Percentiles rank a stretch among this genome's conserved stretches.
phyloP scores from a whole-genome alignment of 30 jellyfish, hydroid and myxozoan species.

The Aurelia sp. region DNA sequence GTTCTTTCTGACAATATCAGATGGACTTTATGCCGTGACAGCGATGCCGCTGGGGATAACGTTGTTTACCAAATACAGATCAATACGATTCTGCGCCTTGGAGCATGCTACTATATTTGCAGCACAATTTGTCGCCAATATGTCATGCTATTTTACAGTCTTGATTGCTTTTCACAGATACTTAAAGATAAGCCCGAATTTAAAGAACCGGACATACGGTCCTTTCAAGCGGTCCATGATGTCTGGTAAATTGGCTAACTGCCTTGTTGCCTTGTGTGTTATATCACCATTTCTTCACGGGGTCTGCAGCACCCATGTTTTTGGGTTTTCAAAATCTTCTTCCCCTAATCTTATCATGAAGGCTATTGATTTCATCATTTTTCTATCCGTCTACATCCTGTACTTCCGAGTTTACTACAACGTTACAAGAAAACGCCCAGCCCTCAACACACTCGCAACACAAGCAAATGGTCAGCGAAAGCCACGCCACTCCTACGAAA shows the following conservation, averaged over 20 bases:
- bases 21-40: slow-evolving; percentile 13
- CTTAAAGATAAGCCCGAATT: background rate
- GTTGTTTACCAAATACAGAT: background rate
- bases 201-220: background rate
- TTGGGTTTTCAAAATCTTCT: background rate
- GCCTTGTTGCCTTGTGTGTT: slow-evolving; percentile 4
- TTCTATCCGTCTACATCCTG: background rate
- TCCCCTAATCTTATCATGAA: background rate
- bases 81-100: slow-evolving; percentile 3
- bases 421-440: background rate
- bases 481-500: background rate
- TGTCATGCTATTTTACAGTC: background rate
- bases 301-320: slow-evolving; percentile 4
- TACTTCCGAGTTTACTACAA: background rate
- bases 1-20: background rate
- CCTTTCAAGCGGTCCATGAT: background rate
- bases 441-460: too few species aligned
- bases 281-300: slow-evolving; percentile 3
- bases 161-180: slow-evolving; percentile 23
- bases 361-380: background rate
- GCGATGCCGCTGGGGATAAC: background rate
- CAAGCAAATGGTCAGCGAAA: too few species aligned
- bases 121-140: background rate
- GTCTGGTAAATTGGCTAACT: slow-evolving; percentile 18
- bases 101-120: slow-evolving; percentile 9